Evolutionary conservation across 2,797 vertebrate species (phyloP), one percentile per base, ranked within the genome.

Genomic region (Falco concolor): DNA sequence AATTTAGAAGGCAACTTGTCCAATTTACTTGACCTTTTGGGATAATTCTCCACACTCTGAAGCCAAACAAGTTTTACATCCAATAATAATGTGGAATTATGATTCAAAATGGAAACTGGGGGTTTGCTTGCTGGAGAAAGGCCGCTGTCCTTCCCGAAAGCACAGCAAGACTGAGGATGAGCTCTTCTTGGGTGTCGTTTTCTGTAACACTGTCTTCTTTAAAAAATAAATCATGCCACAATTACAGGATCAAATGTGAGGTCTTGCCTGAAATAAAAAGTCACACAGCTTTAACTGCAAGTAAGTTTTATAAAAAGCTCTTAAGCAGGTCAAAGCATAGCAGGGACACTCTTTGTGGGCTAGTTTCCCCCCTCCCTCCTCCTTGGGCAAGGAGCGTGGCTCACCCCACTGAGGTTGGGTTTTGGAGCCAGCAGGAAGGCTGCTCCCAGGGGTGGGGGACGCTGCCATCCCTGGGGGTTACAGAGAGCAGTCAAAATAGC

Each of bases 291-390:
- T 87, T 81, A 76, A 38, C 54, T 54, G 64, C 79, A 95, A 91
- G 68, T 86, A 80, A 89, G 47, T 78, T 81, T 86, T 78, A 78
- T 53, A 84, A 92, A 92, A 90, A 91, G 54, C 63, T 69, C 79
- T 86, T 95, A 91, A 84, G 63, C 93, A 86, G 87, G 76, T 91
- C 89, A 93, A 47, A 94, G 49, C 63, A 24, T 60, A 84, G 93
- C 5, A 2, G 87, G 75, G 56, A 59, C 30, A 23, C 57, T 89
- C 73, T 70, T 59, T 63, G 67, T 49, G 52, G 87, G 42, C 27
- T 24, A 25, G 23, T 68, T 63, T 87, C 21, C 38, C n/a, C 27
- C 19, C 44, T 81, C 32, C 13, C 8, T 67, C 44, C 22, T 64
- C 40, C 49, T n/a, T 63, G 61, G 57, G 32, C 21, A 6, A 70